phyloP scores from a whole-genome alignment of 2,113 vertebrate species.

The Macroglossus sobrinus region DNA sequence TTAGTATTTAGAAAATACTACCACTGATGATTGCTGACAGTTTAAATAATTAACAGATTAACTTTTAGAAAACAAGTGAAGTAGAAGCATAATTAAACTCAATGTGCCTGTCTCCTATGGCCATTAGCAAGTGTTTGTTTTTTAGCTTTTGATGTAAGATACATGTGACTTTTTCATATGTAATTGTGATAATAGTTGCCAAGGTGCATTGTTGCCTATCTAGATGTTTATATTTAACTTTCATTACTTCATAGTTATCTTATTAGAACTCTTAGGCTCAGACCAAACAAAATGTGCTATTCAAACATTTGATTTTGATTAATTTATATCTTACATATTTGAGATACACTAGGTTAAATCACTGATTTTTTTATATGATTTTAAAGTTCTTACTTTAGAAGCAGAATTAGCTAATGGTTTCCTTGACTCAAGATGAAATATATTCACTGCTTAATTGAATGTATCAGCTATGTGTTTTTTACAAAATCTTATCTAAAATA shows the following conservation, averaged over 20 bases:
- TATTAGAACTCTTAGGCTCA: not conserved
- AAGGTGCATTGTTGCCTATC: not conserved
- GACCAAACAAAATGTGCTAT: not conserved
- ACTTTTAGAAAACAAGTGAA: not conserved
- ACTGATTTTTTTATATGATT: not conserved
- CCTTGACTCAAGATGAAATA: conserved; percentile 40
- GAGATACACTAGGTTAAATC: not conserved
- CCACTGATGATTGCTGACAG: not conserved
- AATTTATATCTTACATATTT: not conserved
- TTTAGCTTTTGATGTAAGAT: not conserved
- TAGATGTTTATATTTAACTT: conserved; percentile 18
- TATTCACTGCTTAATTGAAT: conserved; percentile 39
- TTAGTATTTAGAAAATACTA: not conserved
- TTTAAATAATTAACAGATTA: not conserved
- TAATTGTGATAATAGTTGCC: not conserved
- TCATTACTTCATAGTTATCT: not conserved
- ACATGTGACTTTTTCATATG: not conserved
- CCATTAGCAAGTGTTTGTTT: not conserved
- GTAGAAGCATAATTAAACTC: not conserved
- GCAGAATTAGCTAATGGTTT: not conserved
- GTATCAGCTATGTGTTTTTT: conserved; percentile 53
- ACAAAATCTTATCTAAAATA: conserved; percentile 48
- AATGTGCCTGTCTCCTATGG: not conserved
- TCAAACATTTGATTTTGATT: not conserved
- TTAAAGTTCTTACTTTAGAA: conserved; percentile 12